phyloP scores from a whole-genome alignment of 2,113 vertebrate species.

The Oreochromis spilurus region DNA sequence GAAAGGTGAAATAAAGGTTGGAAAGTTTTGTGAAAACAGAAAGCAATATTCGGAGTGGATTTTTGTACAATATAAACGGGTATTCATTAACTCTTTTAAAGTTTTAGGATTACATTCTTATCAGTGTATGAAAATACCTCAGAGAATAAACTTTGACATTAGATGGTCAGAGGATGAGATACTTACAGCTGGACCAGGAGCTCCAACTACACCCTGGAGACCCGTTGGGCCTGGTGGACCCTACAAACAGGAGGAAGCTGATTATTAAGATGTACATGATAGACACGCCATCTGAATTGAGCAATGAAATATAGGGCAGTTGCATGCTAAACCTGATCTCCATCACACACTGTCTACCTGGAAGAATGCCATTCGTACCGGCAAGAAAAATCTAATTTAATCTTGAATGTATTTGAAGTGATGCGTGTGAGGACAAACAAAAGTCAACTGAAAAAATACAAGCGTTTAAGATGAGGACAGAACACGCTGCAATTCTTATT shows the following conservation, averaged over 20 bases:
- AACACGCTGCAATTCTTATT: background rate
- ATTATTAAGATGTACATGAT: background rate
- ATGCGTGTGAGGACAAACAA: background rate
- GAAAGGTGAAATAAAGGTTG: background rate
- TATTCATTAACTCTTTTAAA: background rate
- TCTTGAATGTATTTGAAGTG: background rate
- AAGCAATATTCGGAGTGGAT: background rate
- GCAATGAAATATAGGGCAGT: background rate
- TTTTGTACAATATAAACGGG: background rate
- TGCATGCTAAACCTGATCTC: background rate
- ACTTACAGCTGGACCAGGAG: slow-evolving; percentile 96
- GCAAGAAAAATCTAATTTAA: background rate
- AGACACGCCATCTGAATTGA: background rate
- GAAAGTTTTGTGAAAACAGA: background rate
- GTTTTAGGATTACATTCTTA: background rate
- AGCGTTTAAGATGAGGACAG: background rate
- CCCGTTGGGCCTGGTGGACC: slow-evolving; percentile 89
- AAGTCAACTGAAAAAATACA: background rate
- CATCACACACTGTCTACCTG: background rate
- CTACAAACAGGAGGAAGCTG: slow-evolving; percentile 60
- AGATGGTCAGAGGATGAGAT: background rate
- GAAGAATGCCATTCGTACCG: background rate
- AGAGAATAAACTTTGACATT: background rate
- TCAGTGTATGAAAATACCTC: background rate
- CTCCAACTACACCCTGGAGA: slow-evolving; percentile 91